Percentiles rank a stretch among this genome's conserved stretches.
These are phyloP conservation scores for Dinoponera quadriceps DNA, from an alignment of 1,140 invertebrate species.

Conservation along the genomic window DNA sequence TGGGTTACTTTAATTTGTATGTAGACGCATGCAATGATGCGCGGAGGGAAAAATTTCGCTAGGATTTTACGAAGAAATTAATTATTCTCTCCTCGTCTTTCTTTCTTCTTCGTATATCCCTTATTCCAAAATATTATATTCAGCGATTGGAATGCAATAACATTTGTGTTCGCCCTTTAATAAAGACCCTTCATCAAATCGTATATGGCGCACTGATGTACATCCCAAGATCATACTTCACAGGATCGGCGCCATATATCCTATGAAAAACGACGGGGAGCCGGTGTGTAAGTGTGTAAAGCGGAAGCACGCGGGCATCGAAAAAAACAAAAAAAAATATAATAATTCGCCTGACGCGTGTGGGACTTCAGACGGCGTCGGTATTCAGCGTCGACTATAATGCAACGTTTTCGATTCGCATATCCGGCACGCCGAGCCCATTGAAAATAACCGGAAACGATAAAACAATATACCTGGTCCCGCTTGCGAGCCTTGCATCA, in stretches of 20 bases:
- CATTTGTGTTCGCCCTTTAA: slow-evolving; percentile 27
- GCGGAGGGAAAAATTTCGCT: slow-evolving; percentile 16
- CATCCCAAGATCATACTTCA: slow-evolving; percentile 34
- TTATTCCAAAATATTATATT: slow-evolving; percentile 45
- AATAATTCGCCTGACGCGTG: slow-evolving; percentile 53
- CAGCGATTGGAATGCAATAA: not conserved
- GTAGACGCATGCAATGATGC: not conserved
- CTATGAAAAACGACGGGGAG: slow-evolving; percentile 3
- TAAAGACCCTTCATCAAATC: slow-evolving; percentile 47
- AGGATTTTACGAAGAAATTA: slow-evolving; percentile 16
- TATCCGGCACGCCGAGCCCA: slow-evolving; percentile 56
- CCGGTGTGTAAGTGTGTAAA: not conserved
- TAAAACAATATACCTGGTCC: slow-evolving; percentile 70
- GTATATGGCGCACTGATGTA: not conserved
- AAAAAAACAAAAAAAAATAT: slow-evolving; percentile 11
- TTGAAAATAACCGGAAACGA: slow-evolving; percentile 69
- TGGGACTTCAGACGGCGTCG: slow-evolving; percentile 33
- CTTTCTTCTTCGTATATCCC: not conserved
- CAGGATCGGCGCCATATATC: not conserved
- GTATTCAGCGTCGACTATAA: slow-evolving; percentile 37
- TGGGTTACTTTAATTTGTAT: slow-evolving; percentile 30
- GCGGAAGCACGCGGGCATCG: not conserved
- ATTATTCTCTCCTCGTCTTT: slow-evolving; percentile 1
- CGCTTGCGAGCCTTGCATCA: slow-evolving; percentile 33
- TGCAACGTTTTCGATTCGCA: slow-evolving; percentile 69